Base-by-base conservation (phyloP, 2,113 vertebrate genomes). In the Erythrolamprus reginae region DNA sequence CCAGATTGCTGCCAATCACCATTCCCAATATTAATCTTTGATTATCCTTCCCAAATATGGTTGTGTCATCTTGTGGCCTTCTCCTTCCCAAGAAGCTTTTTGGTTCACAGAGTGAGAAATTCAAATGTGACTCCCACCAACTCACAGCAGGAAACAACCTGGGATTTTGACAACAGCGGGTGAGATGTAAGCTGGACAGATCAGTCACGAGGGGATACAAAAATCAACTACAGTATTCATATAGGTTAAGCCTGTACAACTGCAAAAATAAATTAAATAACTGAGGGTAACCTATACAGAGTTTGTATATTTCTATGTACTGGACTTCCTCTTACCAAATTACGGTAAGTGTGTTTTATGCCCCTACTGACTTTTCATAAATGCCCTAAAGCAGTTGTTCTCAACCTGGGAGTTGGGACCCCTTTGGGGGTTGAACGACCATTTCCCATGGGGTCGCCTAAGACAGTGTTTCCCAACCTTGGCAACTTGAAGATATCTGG, bases 1-100 rank as follows among this genome's bases (percentile, higher is more conserved):
- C 50, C 45, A 10, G 61, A 89, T 61, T 15, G 0, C 86, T 2
- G n/a, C 50, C 88, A 0, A 1, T 33, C 23, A 0, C 10, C 50
- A 33, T 26, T 0, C 0, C 51, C n/a, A 84, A 53, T 38, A 48
- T 5, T 7, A 6, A 17, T 50, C 24, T 28, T 51, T 53, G 50
- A 87, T 87, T 51, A 1, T 12, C 61, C 85, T 48, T 55, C 65
- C 65, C n/a, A 52, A 52, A 21, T 23, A 53, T 77, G 10, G 23
- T 38, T 77, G 23, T 53, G 38, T 19, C 52, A 50, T 19, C 42
- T 9, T 24, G 10, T 24, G 24, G 42, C 38, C 13, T 53, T 26
- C 42, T 15, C 45, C 28, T 12, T 55, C n/a, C 48, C 12, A 33
- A 10, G 2, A 13, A 52, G 65, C 26, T 19, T n/a, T 45, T 19